Evolutionary conservation across 2,797 vertebrate genomes (phyloP).

Genomic region (Sitta carolinensis): DNA sequence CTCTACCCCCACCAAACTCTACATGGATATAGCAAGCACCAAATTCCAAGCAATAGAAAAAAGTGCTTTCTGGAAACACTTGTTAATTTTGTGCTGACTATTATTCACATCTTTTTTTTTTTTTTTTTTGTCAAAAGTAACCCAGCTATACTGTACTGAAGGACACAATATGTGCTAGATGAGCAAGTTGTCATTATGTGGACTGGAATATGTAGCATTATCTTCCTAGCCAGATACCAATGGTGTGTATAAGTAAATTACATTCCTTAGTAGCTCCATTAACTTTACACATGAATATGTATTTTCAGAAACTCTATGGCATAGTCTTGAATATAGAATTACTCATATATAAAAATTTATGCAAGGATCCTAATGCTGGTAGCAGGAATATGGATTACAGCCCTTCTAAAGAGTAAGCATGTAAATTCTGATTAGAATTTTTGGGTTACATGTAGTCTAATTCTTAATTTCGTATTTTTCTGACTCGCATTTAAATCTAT

Average conservation of each 20-base stretch:
- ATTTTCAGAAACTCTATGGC: background rate
- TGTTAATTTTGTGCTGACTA: background rate
- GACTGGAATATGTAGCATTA: background rate
- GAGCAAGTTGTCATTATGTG: background rate
- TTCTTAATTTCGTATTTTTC: background rate
- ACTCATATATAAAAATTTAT: background rate
- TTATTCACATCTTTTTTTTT: background rate
- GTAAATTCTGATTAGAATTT: background rate
- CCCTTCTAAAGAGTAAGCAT: background rate
- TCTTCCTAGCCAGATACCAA: background rate
- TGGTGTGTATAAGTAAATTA: background rate
- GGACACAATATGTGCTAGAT: background rate
- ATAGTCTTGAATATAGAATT: background rate
- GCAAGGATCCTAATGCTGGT: background rate
- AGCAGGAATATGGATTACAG: background rate
- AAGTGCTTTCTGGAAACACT: background rate
- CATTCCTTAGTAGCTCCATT: background rate
- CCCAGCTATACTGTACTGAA: background rate
- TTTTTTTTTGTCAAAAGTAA: background rate
- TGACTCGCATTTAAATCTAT: background rate
- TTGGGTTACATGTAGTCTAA: background rate
- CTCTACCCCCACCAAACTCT: background rate
- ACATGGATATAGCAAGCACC: background rate
- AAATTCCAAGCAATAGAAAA: background rate
- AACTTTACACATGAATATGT: background rate